Base-by-base conservation (phyloP, 2,888 invertebrate genomes). In the Eueremaeus valkanovi region DNA sequence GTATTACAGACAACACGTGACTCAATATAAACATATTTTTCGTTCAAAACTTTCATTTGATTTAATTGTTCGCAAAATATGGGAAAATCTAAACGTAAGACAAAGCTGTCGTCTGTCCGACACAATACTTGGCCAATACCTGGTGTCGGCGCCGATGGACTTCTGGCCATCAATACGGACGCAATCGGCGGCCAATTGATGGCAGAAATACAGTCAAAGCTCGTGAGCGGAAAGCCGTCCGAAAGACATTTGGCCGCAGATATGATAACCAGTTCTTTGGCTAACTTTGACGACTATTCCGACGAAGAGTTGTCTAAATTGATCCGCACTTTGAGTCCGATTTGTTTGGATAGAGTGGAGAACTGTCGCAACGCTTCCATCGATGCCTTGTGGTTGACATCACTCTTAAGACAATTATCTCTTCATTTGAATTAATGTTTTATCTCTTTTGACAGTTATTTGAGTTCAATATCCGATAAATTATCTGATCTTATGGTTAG, bases 191-290 rank as follows among this genome's bases (percentile, higher is more conserved):
- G 31, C 9, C 29, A 36, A 36, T 33, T 61, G 27, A 33, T 74
- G 24, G 24, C 27, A 8, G 74, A 58, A 45, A 61, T 74, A 16
- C 72, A 68, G 40, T 3, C 36, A 3, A 29, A 40, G 16, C 36
- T 74, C 31, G 29, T 24, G 24, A 58, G 61, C 33, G 16, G 8
- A 24, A 33, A 61, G 31, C 75, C 75, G 18, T 6, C 75, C 16
- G 75, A 75, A n/a, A 29, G 75, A 24, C 45, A 45, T 51, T 40
- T 75, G 18, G 75, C 68, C 29, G 31, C 75, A 9, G 70, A 75
- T 51, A 75, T 75, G 75, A 33, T 75, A 1, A 11, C 45, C 0
- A 3, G 24, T 8, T 75, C 45, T 16, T 31, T 75, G 16, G 21
- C 75, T 8, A 36, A 27, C n/a, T 45, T 68, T 21, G 49, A 27